Base-by-base conservation (phyloP, 2,113 vertebrate genomes). In the Myotis davidii region DNA sequence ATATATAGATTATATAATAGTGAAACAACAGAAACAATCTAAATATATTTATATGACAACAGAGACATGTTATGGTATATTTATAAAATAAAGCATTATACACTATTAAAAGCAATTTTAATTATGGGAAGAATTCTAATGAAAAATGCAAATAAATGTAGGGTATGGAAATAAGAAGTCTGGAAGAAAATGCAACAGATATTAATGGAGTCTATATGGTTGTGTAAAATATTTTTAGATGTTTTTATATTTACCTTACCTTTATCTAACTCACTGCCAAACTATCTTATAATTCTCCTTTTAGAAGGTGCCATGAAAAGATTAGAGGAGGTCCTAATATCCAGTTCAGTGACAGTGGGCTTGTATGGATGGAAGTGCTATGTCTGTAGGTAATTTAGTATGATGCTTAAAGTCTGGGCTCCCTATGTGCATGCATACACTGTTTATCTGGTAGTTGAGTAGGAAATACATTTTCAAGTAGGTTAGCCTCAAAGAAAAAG, bases 401-500 rank as follows among this genome's bases (percentile, higher is more conserved):
- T 76, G 13, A 37, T 54, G 2, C 67, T 34, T 83, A 42, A 81
- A 81, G 25, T 78, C 42, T 88, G 16, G 2, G 1, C 14, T 90
- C 73, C 84, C 73, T 82, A 12, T 21, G 25, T 74, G 29, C 20
- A 11, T 4, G 32, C 56, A 25, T 6, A 42, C 11, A 32, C 18
- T 85, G 12, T 32, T 85, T 72, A 50, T 64, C 21, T 91, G 74
- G 27, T 50, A 74, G 5, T 20, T 10, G 7, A 4, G 5, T 65
- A 50, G 37, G 6, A 50, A 86, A 54, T 73, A 18, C 12, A 56
- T 88, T 42, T 17, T 25, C 2, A 74, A 45, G 23, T 56, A 85
- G 6, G 78, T 93, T 29, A 73, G 25, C n/a, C 27, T 89, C 9
- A 61, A 67, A 95, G 32, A 90, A 85, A 97, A 97, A 1, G 70